Base-by-base conservation (phyloP, 2,888 invertebrate species). In the Lasioglossum malachurum region DNA sequence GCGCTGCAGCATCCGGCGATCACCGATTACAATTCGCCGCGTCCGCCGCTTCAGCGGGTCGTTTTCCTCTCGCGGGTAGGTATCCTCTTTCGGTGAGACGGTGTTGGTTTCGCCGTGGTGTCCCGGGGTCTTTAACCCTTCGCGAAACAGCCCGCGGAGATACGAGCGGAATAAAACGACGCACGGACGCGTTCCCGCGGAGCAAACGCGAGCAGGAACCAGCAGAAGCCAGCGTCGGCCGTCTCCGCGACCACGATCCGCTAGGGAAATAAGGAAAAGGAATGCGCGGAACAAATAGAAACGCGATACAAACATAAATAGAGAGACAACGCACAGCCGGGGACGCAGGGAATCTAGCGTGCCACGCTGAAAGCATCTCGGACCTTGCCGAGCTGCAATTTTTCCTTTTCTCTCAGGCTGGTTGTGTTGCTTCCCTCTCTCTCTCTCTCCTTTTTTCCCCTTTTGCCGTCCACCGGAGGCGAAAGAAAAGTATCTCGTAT, bases 241-340 rank as follows among this genome's bases (percentile, higher is more conserved):
- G 49, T 60, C 35, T 67, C n/a, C 38, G 75, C 83, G 76, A 74
- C 80, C 85, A 86, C 86, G 80, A 84, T 84, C 80, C 86, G 86
- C 86, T 71, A 80, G 86, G 86, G 86, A 86, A 86, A 86, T 86
- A 86, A 86, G 86, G 84, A 86, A 80, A 84, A 80, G 77, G 84
- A 86, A 85, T 79, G 75, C 83, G 67, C 46, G 84, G 84, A 83
- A 79, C 84, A 83, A 85, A 83, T 79, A 85, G 84, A 85, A 84
- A 86, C 85, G 84, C 85, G 85, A 86, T 86, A 86, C 84, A 84
- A 77, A 80, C 80, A 84, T 86, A 86, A 84, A 84, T 80, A 86
- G 84, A 83, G 84, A 77, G 57, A 57, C 49, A n/a, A 67, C n/a
- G 53, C 10, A 31, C 10, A 31, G 10, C 7, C 44, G 19, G 19